Base-by-base conservation (phyloP, 2,888 invertebrate genomes). In the Mantis religiosa region DNA sequence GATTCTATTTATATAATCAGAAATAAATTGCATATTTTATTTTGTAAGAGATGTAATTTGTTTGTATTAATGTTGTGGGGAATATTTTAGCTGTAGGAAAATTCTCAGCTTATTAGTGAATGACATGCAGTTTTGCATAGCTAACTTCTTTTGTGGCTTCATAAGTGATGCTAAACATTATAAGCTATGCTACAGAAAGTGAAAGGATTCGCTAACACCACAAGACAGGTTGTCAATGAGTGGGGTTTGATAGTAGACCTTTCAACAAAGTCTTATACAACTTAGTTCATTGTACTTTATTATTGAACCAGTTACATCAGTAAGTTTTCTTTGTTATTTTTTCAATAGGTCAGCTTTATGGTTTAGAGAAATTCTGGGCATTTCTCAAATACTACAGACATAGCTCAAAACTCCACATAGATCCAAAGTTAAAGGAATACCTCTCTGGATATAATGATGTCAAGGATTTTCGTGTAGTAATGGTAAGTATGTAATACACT, bases 341-440 rank as follows among this genome's bases (percentile, higher is more conserved):
- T 91, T 91, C 12, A 41, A 9, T 93, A 97, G 98, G 98, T 93
- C 98, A 99, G 94, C 95, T 99, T 88, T 99, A 99, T 93, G 99
- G 99, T 41, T 94, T 99, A 91, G 99, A 99, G 94, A 99, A 99
- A 93, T 99, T 99, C 94, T 99, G 99, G 98, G 99, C 99, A 85
- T 99, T 99, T 95, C 94, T 98, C 89, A 99, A 99, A 93, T 99
- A 99, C 94, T 99, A 98, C 94, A 98, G 97, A 93, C 96, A 97
- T 92, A 95, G 96, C 71, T 94, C 94, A 34, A 96, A 96, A 90
- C 94, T 98, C 86, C 95, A 96, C 90, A 97, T 98, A 82, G 96
- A 97, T 90, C 94, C 96, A 1, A 95, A 95, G 92, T 93, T 98
- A 84, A 94, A 95, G 90, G 96, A 96, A 88, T 95, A 96, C 92